Conservation (phyloP, 1,140 invertebrate species). For the Spodoptera frugiperda region DNA sequence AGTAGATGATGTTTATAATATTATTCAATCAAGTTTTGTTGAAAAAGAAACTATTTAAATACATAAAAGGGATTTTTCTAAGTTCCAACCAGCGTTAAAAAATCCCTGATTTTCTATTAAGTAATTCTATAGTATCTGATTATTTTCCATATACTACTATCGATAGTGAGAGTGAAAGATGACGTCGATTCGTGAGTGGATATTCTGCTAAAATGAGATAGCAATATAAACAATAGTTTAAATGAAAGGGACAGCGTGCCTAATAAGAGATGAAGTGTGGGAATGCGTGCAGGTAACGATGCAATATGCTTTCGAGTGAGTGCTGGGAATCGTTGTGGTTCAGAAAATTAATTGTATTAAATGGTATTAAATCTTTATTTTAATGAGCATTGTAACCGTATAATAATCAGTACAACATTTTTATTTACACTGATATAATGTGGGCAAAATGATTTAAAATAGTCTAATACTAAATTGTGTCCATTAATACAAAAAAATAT, state of each 20-base stretch:
- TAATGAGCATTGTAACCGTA: no score
- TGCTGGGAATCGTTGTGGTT: constrained; percentile 40
- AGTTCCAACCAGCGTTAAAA: no score
- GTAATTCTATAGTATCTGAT: constrained; percentile 51
- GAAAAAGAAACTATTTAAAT: neutral
- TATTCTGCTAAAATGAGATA: constrained; percentile 58
- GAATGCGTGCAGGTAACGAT: constrained; percentile 77
- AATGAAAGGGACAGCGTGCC: constrained; percentile 57
- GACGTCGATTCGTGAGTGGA: constrained; percentile 69
- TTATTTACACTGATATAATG: no score
- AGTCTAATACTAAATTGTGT: no score
- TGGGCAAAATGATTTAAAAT: no score
- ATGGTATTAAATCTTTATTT: no score
- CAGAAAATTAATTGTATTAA: no score
- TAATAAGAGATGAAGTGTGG: constrained; percentile 64
- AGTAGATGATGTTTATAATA: no score
- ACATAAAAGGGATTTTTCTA: neutral
- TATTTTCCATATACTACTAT: constrained; percentile 60
- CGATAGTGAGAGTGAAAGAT: constrained; percentile 83
- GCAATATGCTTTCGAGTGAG: constrained; percentile 55
- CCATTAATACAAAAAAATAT: no score
- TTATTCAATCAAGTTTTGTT: no score
- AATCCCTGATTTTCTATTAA: neutral
- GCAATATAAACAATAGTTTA: constrained; percentile 32
- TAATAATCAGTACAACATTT: no score